Percentiles rank a stretch among this genome's conserved stretches.
Evolutionary conservation across 2,888 invertebrate species (phyloP).

Genomic region (Elegia similella): DNA sequence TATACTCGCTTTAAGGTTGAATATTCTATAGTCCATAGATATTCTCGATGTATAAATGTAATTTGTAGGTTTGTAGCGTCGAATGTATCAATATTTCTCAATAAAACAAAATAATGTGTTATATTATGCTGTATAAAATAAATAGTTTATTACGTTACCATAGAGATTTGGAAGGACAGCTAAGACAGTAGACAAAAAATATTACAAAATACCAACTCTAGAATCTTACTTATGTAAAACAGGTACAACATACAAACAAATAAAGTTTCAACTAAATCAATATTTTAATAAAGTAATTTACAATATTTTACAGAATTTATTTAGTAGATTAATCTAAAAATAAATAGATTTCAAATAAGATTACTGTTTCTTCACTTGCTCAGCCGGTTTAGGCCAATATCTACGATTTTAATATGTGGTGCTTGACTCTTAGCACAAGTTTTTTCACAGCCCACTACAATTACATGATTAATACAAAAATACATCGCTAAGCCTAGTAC

Average conservation of each 20-base stretch:
- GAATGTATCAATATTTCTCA: too few relatives aligned
- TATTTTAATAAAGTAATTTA: neutral
- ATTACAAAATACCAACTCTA: constrained; percentile 1
- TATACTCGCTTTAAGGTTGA: too few relatives aligned
- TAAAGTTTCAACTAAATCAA: neutral
- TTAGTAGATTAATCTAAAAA: neutral
- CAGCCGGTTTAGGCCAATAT: constrained; percentile 8
- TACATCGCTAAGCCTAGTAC: constrained; percentile 18
- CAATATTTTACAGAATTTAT: neutral
- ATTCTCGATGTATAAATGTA: too few relatives aligned
- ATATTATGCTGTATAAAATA: constrained; percentile 1
- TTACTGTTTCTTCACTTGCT: neutral
- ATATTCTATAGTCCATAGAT: too few relatives aligned
- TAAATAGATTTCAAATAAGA: neutral
- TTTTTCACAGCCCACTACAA: constrained; percentile 15
- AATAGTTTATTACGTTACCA: constrained; percentile 4
- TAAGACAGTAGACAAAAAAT: neutral
- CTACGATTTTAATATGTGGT: neutral
- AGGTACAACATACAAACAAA: neutral
- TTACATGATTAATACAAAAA: constrained; percentile 17
- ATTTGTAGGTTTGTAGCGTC: too few relatives aligned
- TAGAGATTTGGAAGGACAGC: constrained; percentile 9
- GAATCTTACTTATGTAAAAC: neutral
- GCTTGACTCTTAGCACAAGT: constrained; percentile 6
- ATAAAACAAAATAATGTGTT: neutral